These are phyloP conservation scores for Edolisoma coerulescens DNA, from an alignment of 2,113 vertebrate genomes.

Conservation along the genomic window DNA sequence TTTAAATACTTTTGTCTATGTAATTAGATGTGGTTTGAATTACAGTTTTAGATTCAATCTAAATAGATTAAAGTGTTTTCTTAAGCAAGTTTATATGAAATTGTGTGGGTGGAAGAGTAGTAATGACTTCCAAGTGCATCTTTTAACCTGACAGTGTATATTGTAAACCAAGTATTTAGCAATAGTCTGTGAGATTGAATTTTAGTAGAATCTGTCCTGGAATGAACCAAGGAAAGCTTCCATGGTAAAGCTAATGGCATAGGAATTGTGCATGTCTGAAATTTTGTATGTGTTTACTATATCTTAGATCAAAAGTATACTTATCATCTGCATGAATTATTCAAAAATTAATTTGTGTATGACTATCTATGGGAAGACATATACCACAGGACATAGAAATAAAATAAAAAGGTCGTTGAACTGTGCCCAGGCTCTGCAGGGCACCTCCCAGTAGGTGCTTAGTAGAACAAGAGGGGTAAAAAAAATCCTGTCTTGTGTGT, in stretches of 20 bases:
- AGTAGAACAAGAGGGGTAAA: background rate
- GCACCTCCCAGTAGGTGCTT: background rate
- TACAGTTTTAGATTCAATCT: background rate
- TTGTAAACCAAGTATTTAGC: background rate
- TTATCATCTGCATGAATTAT: background rate
- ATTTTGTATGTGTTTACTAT: background rate
- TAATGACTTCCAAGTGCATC: background rate
- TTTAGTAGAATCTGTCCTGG: background rate
- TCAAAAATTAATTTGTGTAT: background rate
- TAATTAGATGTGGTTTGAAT: background rate
- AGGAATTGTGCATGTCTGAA: background rate
- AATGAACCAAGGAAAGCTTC: background rate
- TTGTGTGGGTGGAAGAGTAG: background rate
- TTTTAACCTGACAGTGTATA: background rate
- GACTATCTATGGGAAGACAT: background rate
- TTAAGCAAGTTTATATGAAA: background rate
- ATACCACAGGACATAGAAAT: background rate
- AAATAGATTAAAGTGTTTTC: background rate
- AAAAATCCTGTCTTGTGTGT: background rate
- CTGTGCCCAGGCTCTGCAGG: background rate
- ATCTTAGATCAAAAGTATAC: background rate
- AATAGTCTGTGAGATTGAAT: background rate
- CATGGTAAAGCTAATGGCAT: background rate
- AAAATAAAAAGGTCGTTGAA: background rate
- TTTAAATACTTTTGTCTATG: background rate